phyloP scores from a whole-genome alignment of 2,113 vertebrate genomes.

The Campylorhamphus procurvoides region DNA sequence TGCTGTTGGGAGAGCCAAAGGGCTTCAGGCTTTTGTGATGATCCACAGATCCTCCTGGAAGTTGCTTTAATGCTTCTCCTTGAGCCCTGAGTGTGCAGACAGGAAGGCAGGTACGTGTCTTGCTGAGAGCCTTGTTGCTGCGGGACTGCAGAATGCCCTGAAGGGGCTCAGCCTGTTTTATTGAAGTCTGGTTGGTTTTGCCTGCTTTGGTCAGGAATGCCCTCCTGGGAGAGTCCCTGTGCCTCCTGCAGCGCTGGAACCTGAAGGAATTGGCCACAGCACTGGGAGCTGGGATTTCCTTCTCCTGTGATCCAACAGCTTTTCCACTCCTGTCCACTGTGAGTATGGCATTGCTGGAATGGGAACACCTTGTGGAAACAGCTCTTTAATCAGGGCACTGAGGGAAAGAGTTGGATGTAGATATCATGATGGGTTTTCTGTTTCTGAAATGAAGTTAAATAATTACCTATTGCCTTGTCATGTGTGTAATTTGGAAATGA shows the following conservation, averaged over 20 bases:
- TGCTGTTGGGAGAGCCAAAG: not conserved
- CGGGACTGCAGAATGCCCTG: not conserved
- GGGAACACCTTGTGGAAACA: not conserved
- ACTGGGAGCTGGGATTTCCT: not conserved
- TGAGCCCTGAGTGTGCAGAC: not conserved
- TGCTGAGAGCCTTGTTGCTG: not conserved
- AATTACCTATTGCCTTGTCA: not conserved
- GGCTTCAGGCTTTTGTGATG: not conserved
- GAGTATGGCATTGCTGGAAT: not conserved
- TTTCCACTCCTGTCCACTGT: not conserved
- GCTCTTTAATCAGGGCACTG: not conserved
- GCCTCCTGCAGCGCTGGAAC: not conserved
- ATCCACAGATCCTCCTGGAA: not conserved
- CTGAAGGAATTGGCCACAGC: not conserved
- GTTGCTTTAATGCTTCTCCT: not conserved
- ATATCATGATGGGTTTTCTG: rapidly evolving
- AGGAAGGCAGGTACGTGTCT: not conserved
- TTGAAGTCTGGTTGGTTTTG: not conserved
- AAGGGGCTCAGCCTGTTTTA: not conserved
- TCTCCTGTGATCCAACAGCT: not conserved
- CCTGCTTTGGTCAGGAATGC: not conserved
- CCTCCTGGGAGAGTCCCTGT: not conserved
- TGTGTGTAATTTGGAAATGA: not conserved
- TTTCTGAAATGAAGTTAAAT: not conserved
- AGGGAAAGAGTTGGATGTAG: not conserved